Evolutionary conservation across 2,113 vertebrate genomes (phyloP), one percentile per base, ranked within the genome.

Genomic region (Halichoerus grypus): DNA sequence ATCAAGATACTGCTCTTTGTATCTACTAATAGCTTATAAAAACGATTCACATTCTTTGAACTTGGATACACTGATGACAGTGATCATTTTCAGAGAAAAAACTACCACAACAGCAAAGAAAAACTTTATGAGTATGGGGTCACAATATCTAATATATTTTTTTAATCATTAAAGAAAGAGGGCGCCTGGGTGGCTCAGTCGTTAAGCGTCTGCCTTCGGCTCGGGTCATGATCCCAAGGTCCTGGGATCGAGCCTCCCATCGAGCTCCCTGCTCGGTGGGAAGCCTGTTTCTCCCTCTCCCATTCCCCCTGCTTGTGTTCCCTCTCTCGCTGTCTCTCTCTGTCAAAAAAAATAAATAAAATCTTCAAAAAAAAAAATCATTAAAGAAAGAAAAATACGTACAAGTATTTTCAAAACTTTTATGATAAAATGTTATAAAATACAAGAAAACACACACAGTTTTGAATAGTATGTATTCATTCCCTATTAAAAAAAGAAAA

Each of bases 401-500:
- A 14, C 4, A 85, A 42, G 28, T 59, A 4, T 42, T 87, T 92
- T 93, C 67, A 28, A 89, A 93, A 86, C 86, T 74, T 95, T 77
- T 71, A 67, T 46, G 19, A 97, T 85, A 94, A 95, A 76, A 55
- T 80, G 8, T 57, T 86, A 28, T 72, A 39, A 91, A 88, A 96
- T 71, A 12, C 13, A 92, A 86, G 63, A 63, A 81, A 82, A 87
- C 13, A 59, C 15, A 72, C 51, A 82, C 1, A 72, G 26, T 65
- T 93, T 96, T 85, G 61, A 97, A 88, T 22, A 97, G 67, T 57
- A 80, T 69, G 57, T 31, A 95, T 76, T 96, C 69, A 94, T 84
- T 80, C 55, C 6, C 51, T 91, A 95, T 39, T 90, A 42, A 82
- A 94, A 95, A 61, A 19, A 76, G 15, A 16, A 42, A 83, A 83